phyloP scores from a whole-genome alignment of 2,113 vertebrate species.

The Crotalus viridis region DNA sequence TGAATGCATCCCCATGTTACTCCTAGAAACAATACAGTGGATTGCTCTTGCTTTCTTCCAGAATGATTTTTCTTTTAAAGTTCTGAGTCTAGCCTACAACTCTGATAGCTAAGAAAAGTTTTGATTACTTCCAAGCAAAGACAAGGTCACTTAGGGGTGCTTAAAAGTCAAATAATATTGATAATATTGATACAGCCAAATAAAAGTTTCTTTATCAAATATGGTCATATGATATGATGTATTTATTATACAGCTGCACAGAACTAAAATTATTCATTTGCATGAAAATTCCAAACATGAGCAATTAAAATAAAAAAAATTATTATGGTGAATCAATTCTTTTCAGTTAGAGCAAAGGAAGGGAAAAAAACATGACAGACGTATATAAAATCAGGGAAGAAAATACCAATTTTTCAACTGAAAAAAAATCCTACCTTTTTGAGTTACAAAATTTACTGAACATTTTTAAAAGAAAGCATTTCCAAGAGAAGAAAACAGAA shows the following conservation, averaged over 20 bases:
- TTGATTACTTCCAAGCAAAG: neutral
- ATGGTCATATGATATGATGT: neutral
- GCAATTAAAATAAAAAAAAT: neutral
- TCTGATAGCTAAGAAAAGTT: neutral
- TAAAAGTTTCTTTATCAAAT: neutral
- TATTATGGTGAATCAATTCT: neutral
- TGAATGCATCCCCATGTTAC: neutral
- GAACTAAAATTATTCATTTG: neutral
- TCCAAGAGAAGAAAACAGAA: neutral
- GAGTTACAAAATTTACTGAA: neutral
- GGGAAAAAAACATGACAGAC: neutral
- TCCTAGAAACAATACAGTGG: neutral
- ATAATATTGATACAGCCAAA: neutral
- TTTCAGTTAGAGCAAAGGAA: neutral
- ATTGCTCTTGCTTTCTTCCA: neutral
- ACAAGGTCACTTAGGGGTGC: neutral
- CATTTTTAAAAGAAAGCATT: neutral
- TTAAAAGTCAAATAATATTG: neutral
- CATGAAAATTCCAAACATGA: neutral
- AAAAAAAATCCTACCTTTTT: neutral
- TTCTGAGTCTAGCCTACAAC: neutral
- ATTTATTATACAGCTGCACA: neutral
- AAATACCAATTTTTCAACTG: neutral
- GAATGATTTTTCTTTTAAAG: neutral
- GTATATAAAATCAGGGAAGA: neutral